Conservation (phyloP, 1,140 invertebrate genomes). For the Tetramorium alpestre region DNA sequence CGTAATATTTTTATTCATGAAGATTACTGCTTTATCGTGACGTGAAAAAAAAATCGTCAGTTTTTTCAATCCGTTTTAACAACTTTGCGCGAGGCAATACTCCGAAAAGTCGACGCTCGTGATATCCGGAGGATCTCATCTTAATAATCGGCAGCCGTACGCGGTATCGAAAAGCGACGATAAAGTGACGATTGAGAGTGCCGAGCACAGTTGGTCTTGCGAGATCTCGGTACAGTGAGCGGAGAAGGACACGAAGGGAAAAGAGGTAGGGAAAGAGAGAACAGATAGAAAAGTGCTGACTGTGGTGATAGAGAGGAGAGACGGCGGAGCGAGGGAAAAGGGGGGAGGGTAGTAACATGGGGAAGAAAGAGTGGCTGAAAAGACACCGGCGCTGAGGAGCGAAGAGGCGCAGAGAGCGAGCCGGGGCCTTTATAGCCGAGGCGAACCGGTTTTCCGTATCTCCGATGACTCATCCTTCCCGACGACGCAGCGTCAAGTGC, state of each 20-base stretch:
- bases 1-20: not conserved
- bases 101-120: not conserved
- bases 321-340: not conserved
- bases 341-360: not conserved
- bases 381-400: constrained; percentile 8
- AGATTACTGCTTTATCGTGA: not conserved
- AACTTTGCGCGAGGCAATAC: not conserved
- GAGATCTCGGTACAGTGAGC: constrained; percentile 54
- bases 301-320: constrained; percentile 52
- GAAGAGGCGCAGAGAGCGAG: not conserved
- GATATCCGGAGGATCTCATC: not conserved
- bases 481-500: constrained; percentile 83
- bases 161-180: constrained; percentile 68
- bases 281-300: constrained; percentile 65
- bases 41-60: not conserved
- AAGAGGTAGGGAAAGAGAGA: not conserved
- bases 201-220: constrained; percentile 66
- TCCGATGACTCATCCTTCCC: constrained; percentile 83
- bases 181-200: constrained; percentile 79
- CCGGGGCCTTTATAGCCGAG: constrained; percentile 67
- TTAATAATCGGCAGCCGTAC: constrained; percentile 27
- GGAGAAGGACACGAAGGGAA: not conserved
- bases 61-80: not conserved
- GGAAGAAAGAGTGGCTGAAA: constrained; percentile 35
- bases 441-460: constrained; percentile 85